Conservation (phyloP, 1,140 invertebrate species). For the Bombus affinis region DNA sequence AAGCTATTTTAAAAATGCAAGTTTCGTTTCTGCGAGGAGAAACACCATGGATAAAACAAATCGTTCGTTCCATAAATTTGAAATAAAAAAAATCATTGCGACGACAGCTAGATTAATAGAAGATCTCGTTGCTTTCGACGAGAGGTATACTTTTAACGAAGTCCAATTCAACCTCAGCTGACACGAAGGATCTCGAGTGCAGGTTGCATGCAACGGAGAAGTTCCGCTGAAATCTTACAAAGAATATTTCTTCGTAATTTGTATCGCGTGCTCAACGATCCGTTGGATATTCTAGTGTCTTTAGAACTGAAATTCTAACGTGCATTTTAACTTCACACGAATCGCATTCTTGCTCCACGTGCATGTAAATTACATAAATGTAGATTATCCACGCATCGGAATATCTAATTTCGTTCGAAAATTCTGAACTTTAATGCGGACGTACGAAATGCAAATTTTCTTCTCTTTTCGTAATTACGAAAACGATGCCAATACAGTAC, state of each 20-base stretch:
- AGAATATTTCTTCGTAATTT: conserved; percentile 7
- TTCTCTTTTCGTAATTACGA: not conserved
- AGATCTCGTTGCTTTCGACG: not conserved
- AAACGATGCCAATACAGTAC: conserved; percentile 7
- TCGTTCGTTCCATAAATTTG: not conserved
- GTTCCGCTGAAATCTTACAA: conserved; percentile 18
- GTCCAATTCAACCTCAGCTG: not conserved
- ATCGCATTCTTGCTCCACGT: not conserved
- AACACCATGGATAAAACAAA: not conserved
- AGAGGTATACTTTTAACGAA: not conserved
- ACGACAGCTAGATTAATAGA: not conserved
- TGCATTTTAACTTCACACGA: conserved; percentile 11
- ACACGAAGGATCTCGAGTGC: not conserved
- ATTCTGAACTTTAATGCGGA: not conserved
- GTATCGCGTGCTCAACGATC: conserved; percentile 11
- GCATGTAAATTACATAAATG: conserved; percentile 8
- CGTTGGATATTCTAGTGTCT: not conserved
- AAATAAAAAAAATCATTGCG: not conserved
- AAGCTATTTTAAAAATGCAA: too few relatives aligned
- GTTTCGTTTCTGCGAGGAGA: too few relatives aligned
- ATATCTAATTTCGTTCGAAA: conserved; percentile 24
- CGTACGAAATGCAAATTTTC: not conserved
- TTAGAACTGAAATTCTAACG: conserved; percentile 13
- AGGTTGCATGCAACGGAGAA: not conserved
- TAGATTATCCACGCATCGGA: not conserved